Conservation (phyloP, 1,140 invertebrate genomes). For the Papilio polytes region DNA sequence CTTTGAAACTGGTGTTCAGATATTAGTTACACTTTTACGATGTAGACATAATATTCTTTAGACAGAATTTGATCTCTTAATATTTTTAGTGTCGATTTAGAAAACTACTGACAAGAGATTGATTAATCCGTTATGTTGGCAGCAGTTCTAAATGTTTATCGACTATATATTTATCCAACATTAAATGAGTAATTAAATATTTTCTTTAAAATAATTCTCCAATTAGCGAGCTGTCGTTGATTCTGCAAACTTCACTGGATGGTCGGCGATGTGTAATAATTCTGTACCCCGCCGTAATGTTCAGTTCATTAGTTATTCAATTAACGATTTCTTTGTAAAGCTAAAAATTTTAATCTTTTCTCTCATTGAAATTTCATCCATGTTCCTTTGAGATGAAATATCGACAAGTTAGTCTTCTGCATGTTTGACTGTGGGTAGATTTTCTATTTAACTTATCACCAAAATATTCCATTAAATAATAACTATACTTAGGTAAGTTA, state of each 20-base stretch:
- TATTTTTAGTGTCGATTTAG: too few species aligned
- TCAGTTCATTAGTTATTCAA: conserved; percentile 20
- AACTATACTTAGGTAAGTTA: too few species aligned
- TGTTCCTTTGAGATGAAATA: background rate
- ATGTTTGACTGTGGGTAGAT: too few species aligned
- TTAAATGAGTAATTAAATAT: background rate
- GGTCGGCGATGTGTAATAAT: background rate
- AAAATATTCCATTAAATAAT: too few species aligned
- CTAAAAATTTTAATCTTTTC: background rate
- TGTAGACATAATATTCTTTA: background rate
- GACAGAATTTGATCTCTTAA: too few species aligned
- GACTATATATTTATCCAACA: too few species aligned
- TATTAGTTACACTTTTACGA: background rate
- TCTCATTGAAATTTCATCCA: background rate
- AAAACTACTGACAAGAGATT: too few species aligned
- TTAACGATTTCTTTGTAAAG: background rate
- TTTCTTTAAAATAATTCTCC: too few species aligned
- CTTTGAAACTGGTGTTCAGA: background rate
- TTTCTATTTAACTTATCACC: too few species aligned
- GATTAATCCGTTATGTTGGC: too few species aligned
- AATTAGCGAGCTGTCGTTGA: background rate
- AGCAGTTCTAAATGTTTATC: too few species aligned
- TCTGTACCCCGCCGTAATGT: background rate
- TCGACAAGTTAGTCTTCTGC: background rate
- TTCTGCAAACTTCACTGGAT: conserved; percentile 8